phyloP scores from a whole-genome alignment of 2,888 invertebrate species.

The Cylloceria caligata region DNA sequence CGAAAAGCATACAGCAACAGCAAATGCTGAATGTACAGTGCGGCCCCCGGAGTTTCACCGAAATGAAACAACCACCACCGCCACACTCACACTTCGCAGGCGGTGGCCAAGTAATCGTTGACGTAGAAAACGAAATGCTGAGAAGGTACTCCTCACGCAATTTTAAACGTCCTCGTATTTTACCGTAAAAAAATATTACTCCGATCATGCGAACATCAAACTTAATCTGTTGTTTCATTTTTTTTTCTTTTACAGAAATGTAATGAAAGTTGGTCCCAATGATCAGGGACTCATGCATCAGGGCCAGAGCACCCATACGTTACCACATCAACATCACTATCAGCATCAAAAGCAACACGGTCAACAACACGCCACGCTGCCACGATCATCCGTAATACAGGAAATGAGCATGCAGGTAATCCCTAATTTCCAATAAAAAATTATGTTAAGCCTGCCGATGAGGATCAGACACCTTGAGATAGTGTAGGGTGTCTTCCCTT shows the following conservation, averaged over 20 bases:
- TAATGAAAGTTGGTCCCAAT: conserved; percentile 88
- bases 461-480: too few species aligned
- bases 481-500: too few species aligned
- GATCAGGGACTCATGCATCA: conserved; percentile 82
- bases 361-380: conserved; percentile 86
- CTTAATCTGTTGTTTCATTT: not conserved
- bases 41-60: conserved; percentile 88
- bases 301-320: conserved; percentile 81
- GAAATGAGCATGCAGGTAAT: conserved; percentile 86
- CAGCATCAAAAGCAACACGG: conserved; percentile 80
- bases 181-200: not conserved
- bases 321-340: conserved; percentile 84
- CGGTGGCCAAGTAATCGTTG: conserved; percentile 93
- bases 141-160: conserved; percentile 73
- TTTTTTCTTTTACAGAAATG: conserved; percentile 79
- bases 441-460: too few species aligned
- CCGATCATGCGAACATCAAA: not conserved
- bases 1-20: conserved; percentile 91
- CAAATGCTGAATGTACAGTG: conserved; percentile 89
- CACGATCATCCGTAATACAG: conserved; percentile 85
- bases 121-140: conserved; percentile 91
- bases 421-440: not conserved
- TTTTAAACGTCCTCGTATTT: not conserved
- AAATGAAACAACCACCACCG: conserved; percentile 85
- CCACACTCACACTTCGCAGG: conserved; percentile 93